Conservation (phyloP, 2,888 invertebrate species). For the Apoderus coryli region DNA sequence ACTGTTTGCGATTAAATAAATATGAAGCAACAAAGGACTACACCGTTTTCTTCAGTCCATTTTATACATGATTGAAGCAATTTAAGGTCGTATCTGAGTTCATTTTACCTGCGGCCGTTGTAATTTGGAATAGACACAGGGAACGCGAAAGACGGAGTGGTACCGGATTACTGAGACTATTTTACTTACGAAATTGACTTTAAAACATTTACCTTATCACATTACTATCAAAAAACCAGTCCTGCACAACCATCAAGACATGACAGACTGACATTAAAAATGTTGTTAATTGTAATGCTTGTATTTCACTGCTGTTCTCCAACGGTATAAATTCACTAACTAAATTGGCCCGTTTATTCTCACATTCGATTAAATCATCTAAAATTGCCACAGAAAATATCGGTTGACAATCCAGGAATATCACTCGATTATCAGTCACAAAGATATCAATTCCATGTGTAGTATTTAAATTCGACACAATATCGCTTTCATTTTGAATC, state of each 20-base stretch:
- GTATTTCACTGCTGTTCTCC: conserved; percentile 48
- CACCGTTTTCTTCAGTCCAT: no score
- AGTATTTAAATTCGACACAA: conserved; percentile 57
- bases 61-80: no score
- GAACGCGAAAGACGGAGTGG: no score
- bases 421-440: conserved; percentile 42
- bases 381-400: conserved; percentile 50
- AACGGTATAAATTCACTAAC: conserved; percentile 45
- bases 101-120: no score
- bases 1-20: no score
- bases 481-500: conserved; percentile 24
- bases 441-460: conserved; percentile 60
- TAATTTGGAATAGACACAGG: no score
- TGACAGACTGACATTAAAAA: conserved; percentile 84
- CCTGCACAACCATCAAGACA: conserved; percentile 74
- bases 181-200: no score
- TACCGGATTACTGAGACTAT: no score
- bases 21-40: no score
- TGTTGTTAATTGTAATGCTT: conserved; percentile 65
- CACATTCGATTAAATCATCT: conserved; percentile 46
- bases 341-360: conserved; percentile 32
- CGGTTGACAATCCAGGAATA: conserved; percentile 80
- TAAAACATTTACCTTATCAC: conserved; percentile 55
- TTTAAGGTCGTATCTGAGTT: no score
- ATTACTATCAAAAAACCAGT: conserved; percentile 79